These are phyloP conservation scores for Orthosia gothica DNA, from an alignment of 2,888 invertebrate genomes.

Conservation along the genomic window DNA sequence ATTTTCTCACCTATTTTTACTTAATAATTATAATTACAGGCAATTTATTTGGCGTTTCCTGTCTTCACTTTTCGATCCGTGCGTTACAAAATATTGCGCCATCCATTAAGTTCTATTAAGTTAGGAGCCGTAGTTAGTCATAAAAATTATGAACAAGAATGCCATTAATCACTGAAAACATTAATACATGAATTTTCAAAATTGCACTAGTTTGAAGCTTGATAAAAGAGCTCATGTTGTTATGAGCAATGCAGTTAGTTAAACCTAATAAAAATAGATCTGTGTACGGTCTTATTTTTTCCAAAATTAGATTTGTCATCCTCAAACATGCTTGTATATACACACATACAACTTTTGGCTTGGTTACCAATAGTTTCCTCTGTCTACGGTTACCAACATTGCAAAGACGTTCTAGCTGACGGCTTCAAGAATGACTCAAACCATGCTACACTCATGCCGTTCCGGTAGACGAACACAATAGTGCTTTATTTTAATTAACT, in stretches of 20 bases:
- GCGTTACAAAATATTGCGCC: neutral
- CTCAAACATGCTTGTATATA: no score
- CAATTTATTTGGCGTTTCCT: neutral
- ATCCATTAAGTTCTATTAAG: neutral
- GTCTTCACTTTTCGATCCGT: neutral
- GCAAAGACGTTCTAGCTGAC: no score
- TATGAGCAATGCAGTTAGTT: neutral
- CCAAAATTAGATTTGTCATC: no score
- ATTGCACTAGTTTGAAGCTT: neutral
- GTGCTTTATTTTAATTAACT: slow-evolving; percentile 35
- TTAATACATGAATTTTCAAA: neutral
- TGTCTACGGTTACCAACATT: neutral
- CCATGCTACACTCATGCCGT: neutral
- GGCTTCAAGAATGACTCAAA: neutral
- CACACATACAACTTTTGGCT: neutral
- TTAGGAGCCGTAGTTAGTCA: neutral
- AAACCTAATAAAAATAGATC: no score
- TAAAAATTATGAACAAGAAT: neutral
- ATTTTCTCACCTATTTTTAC: neutral
- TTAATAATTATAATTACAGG: neutral
- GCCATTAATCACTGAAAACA: neutral
- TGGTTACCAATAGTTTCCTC: no score
- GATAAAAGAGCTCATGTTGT: neutral
- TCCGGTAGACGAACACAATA: slow-evolving; percentile 6
- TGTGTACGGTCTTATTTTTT: no score